phyloP scores from a whole-genome alignment of 2,797 vertebrate species.

The Sciurus carolinensis region DNA sequence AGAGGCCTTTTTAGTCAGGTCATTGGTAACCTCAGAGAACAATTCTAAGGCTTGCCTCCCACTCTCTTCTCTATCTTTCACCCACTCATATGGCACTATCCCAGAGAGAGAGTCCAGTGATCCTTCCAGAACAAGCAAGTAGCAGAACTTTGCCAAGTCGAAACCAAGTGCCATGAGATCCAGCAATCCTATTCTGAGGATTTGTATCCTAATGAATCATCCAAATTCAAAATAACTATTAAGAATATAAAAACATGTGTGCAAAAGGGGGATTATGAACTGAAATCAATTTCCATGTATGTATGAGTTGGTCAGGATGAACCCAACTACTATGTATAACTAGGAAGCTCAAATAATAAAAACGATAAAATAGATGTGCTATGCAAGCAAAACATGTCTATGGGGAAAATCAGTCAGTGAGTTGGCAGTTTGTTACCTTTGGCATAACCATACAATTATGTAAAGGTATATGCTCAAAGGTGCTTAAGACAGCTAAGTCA shows the following conservation, averaged over 20 bases:
- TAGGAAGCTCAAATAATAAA: too few species aligned
- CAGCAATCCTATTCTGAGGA: constrained; percentile 62
- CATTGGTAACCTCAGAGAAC: constrained; percentile 48
- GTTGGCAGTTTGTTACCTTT: constrained; percentile 25
- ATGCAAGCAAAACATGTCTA: constrained; percentile 57
- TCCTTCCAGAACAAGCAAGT: constrained; percentile 52
- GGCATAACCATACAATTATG: constrained; percentile 32
- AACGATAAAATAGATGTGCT: neutral
- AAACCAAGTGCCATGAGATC: constrained; percentile 34
- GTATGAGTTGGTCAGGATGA: too few species aligned
- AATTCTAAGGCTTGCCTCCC: constrained; percentile 22
- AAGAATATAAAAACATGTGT: neutral
- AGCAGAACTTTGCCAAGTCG: constrained; percentile 61
- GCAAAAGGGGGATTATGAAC: too few species aligned
- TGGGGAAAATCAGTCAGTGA: constrained; percentile 51
- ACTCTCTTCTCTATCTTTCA: neutral
- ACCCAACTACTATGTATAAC: too few species aligned
- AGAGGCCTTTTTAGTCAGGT: constrained; percentile 3
- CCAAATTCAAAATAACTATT: constrained; percentile 53
- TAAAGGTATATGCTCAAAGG: neutral
- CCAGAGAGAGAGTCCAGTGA: constrained; percentile 26
- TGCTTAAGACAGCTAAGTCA: neutral
- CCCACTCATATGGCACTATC: neutral
- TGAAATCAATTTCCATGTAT: too few species aligned
- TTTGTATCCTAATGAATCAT: constrained; percentile 34